phyloP scores from a whole-genome alignment of 2,888 invertebrate species.

The Cryptus armator region DNA sequence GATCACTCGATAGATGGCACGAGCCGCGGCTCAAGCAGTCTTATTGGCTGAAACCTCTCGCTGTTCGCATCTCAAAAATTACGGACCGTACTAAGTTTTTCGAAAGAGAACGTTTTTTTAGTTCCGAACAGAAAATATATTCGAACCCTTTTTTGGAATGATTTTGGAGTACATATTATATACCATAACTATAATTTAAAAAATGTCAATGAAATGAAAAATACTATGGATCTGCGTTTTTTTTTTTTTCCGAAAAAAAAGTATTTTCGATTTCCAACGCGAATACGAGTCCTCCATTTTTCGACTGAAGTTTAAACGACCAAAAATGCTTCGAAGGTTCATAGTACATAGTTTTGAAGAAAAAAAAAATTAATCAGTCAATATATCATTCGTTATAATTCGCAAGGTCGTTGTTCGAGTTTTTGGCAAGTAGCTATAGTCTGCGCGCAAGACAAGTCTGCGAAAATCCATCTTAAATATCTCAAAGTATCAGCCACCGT shows the following conservation, averaged over 20 bases:
- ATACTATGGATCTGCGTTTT: too few species aligned
- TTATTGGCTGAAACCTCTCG: neutral
- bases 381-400: neutral
- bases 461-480: neutral
- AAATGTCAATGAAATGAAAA: too few species aligned
- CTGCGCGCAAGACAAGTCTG: neutral
- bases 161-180: too few species aligned
- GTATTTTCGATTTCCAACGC: neutral
- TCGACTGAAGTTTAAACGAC: neutral
- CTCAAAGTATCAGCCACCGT: neutral
- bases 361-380: neutral
- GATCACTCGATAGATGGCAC: neutral
- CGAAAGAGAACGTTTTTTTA: neutral
- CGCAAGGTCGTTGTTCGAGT: constrained; percentile 19
- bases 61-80: neutral
- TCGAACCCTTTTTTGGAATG: too few species aligned
- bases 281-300: neutral
- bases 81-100: neutral
- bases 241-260: too few species aligned
- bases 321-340: neutral
- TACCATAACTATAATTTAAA: too few species aligned
- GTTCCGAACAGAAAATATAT: neutral
- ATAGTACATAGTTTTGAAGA: neutral
- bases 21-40: neutral
- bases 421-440: neutral